Base-by-base conservation (phyloP, 2,888 invertebrate species). In the Lasioglossum pauxillum region DNA sequence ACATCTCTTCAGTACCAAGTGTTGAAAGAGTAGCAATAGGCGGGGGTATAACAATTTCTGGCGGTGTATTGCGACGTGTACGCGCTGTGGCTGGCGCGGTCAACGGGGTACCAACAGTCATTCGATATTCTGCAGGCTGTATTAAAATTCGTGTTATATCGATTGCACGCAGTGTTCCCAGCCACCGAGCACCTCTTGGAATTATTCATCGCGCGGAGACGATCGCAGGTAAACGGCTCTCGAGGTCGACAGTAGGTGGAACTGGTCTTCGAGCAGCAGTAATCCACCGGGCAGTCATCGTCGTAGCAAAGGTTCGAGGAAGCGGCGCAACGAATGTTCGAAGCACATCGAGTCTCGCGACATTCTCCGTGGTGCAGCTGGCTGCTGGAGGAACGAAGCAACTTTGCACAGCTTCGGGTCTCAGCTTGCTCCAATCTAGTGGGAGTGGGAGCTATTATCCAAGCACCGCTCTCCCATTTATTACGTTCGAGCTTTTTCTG, bases 1-100 rank as follows among this genome's bases (percentile, higher is more conserved):
- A n/a, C 23, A 57, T 8, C 67, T 5, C 7, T 8, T 85, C 84
- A 85, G 27, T 12, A 72, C 85, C 80, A 84, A 12, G 69, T 5
- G 23, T 76, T 85, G 19, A 19, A 41, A 27, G 46, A 73, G n/a
- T 60, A 78, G 57, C 35, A 46, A 49, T 75, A 80, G 41, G n/a
- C 1, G 3, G 85, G 75, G 4, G 44, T 5, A 10, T 38, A 57
- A 31, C 49, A 83, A 38, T n/a, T 78, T 2, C 41, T 46, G 8
- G 57, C 2, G 4, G 8, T 1, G 5, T 23, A 49, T 4, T 19
- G 73, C 2, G 31, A 27, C n/a, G n/a, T 3, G 16, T 44, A 78
- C 1, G 71, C 0, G 4, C 49, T 19, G 5, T 27, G 57, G 19
- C 2, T 1, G 57, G 31, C 73, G 38, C 46, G 53, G 1, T 60